Base-by-base conservation (phyloP, 2,888 invertebrate genomes). In the Andrena marginata region DNA sequence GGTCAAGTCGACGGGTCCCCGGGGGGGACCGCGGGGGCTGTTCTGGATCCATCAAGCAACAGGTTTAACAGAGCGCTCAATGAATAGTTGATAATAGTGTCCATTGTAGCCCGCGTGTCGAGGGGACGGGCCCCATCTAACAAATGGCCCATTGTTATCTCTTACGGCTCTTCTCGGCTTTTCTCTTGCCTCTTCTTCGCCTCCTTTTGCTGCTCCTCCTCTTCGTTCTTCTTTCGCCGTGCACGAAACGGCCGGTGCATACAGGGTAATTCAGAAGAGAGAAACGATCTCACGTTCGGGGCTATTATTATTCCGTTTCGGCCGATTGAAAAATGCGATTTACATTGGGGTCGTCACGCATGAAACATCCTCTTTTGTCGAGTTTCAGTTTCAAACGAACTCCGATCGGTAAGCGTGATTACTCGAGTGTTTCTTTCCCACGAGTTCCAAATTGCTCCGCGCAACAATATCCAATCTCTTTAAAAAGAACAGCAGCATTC, bases 141-240 rank as follows among this genome's bases (percentile, higher is more conserved):
- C 92, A 92, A 93, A 92, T 91, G 92, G 90, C 82, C 91, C 92
- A 93, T 93, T 93, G 93, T 92, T 91, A 86, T 86, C 85, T 83
- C 23, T 23, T 23, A 23, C 23, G 23, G 23, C 23, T 23, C 48
- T 67, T 82, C 56, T 56, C 64, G 51, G 48, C 70, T 81, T 80
- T 77, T 78, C 64, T 83, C 59, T 59, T 59, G 35, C 73, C 56
- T 62, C 56, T 48, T 54, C 60, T 71, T 68, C 65, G 23, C 74
- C 63, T 63, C 71, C 71, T n/a, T 75, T 56, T 56, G 54, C 51
- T 20, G 6, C 48, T 49, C 56, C 35, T 48, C 42, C 29, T 63
- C 49, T 33, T 48, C 67, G 26, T 75, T 51, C 62, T 64, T 75
- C 74, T 71, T 73, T 48, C 68, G 63, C 72, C 33, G 59, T 10